A percentile compares a stretch with the other conserved stretches of the same genome.
These are phyloP conservation scores for Nothocercus nigrocapillus DNA, from an alignment of 2,113 vertebrate genomes.

Conservation along the genomic window DNA sequence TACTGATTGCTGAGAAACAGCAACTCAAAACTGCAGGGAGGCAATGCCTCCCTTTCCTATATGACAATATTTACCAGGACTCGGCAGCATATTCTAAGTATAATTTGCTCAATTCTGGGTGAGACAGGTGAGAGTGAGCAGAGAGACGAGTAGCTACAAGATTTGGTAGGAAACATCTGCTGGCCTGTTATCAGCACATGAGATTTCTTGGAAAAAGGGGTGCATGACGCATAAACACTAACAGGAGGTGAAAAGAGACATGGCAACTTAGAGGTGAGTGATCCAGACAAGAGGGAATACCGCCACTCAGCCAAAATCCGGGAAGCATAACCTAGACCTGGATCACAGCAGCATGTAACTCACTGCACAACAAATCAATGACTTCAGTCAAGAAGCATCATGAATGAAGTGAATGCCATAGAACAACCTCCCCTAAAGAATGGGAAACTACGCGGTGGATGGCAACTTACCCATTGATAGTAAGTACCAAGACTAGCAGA, in stretches of 20 bases:
- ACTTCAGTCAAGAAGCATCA: not conserved
- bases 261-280: not conserved
- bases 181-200: not conserved
- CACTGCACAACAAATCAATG: not conserved
- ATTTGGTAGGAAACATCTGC: slow-evolving; percentile 37
- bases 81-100: not conserved
- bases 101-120: not conserved
- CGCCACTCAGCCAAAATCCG: not conserved
- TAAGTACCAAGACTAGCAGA: not conserved
- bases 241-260: slow-evolving; percentile 32
- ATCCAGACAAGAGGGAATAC: slow-evolving; percentile 10
- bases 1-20: not conserved
- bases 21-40: not conserved
- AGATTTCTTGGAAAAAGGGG: slow-evolving; percentile 10
- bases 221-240: not conserved
- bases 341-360: not conserved
- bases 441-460: not conserved
- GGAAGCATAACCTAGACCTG: slow-evolving; percentile 6
- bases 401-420: not conserved
- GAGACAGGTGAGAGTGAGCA: not conserved
- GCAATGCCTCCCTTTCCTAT: not conserved
- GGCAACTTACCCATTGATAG: not conserved
- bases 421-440: not conserved
- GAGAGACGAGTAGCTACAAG: slow-evolving; percentile 6
- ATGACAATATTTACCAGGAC: not conserved